Evolutionary conservation across 2,797 vertebrate genomes (phyloP).

Genomic region (Tadarida brasiliensis): DNA sequence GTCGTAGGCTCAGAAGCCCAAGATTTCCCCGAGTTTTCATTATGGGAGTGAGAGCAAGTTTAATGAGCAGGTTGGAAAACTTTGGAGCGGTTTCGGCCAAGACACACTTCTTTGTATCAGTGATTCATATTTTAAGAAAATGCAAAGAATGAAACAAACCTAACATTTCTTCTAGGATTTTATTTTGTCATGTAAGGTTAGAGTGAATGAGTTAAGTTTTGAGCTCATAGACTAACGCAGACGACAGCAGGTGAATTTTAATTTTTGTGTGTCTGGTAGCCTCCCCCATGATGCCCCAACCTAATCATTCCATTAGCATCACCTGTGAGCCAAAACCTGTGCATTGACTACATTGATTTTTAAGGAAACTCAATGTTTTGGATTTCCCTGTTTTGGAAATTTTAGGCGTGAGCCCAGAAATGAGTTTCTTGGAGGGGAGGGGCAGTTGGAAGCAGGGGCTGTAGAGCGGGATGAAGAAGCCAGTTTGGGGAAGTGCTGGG

Average conservation of each 20-base stretch:
- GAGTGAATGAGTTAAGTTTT: neutral
- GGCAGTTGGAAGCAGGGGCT: neutral
- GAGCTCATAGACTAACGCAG: neutral
- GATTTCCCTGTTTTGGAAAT: conserved; percentile 24
- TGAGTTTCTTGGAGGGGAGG: rapidly evolving
- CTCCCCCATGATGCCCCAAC: rapidly evolving
- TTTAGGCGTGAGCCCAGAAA: neutral
- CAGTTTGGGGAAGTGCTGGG: neutral
- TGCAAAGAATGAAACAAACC: conserved; percentile 79
- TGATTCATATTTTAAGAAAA: conserved; percentile 83
- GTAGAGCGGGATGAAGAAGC: too few species aligned
- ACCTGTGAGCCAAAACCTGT: neutral
- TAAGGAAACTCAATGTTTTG: conserved; percentile 32
- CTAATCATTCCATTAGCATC: neutral
- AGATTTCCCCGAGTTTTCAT: conserved; percentile 85
- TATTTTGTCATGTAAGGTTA: conserved; percentile 56
- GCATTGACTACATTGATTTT: neutral
- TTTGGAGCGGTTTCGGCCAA: conserved; percentile 66
- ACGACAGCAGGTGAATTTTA: neutral
- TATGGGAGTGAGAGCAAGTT: conserved; percentile 81
- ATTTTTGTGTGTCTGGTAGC: neutral
- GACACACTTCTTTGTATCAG: conserved; percentile 78
- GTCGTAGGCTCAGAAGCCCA: conserved; percentile 78
- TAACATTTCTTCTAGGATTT: conserved; percentile 71
- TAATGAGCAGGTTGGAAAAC: conserved; percentile 84